phyloP scores from a whole-genome alignment of 2,797 vertebrate genomes.

The Gastrophryne carolinensis region DNA sequence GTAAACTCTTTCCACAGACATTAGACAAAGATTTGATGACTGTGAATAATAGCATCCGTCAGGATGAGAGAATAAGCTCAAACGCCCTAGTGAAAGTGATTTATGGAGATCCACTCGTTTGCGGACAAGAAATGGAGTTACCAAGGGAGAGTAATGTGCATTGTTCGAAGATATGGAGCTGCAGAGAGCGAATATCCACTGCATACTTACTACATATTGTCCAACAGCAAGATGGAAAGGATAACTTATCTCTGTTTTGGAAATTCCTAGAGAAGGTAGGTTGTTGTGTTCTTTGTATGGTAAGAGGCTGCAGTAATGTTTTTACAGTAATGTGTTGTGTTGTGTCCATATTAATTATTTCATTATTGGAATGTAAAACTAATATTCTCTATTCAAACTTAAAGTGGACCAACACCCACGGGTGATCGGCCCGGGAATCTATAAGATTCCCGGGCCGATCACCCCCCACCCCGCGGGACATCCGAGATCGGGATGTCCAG shows the following conservation, averaged over 20 bases:
- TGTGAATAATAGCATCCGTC: conserved; percentile 72
- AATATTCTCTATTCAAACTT: too few relatives aligned
- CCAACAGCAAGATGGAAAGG: conserved; percentile 80
- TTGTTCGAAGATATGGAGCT: conserved; percentile 84
- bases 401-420: too few relatives aligned
- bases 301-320: too few relatives aligned
- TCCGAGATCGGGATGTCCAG: too few relatives aligned
- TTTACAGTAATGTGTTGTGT: too few relatives aligned
- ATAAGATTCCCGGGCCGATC: too few relatives aligned
- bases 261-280: conserved; percentile 86
- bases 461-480: too few relatives aligned
- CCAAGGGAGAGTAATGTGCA: conserved; percentile 73
- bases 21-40: conserved; percentile 75
- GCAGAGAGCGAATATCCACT: conserved; percentile 77
- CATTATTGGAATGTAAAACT: too few relatives aligned
- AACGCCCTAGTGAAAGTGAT: conserved; percentile 81
- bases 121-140: conserved; percentile 71
- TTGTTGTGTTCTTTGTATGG: neutral
- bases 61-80: conserved; percentile 80
- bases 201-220: conserved; percentile 80
- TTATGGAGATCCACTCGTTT: conserved; percentile 74
- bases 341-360: too few relatives aligned
- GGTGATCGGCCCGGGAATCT: too few relatives aligned
- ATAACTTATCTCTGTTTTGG: conserved; percentile 82
- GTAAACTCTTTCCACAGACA: conserved; percentile 51